A percentile compares a stretch with the other conserved stretches of the same genome.
Conservation (phyloP, 2,113 vertebrate genomes). For the Chelonoidis abingdonii region DNA sequence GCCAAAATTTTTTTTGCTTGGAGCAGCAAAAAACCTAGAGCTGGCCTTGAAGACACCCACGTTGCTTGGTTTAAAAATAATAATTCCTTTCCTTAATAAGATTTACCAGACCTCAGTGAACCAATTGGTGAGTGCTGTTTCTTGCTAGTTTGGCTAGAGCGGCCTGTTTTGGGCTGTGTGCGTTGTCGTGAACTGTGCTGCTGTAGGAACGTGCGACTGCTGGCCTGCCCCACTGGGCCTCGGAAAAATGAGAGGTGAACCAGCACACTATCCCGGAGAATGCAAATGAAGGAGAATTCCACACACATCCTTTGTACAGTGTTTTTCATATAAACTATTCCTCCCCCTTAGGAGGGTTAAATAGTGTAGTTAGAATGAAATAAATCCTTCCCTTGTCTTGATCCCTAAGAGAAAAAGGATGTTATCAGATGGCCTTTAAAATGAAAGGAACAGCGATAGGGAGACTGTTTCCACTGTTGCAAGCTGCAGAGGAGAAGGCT, state of each 20-base stretch:
- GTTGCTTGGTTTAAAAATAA: not conserved
- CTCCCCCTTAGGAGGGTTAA: not conserved
- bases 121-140: not conserved
- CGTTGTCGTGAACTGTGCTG: not conserved
- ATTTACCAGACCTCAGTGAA: not conserved
- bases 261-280: not conserved
- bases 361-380: not conserved
- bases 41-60: not conserved
- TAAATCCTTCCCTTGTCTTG: not conserved
- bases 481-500: not conserved
- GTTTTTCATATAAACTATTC: not conserved
- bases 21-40: too few relatives aligned
- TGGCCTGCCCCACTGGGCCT: not conserved
- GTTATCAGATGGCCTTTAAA: not conserved
- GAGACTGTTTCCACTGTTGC: fast-evolving
- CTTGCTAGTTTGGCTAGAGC: not conserved
- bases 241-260: not conserved
- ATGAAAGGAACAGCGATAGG: not conserved
- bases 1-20: too few relatives aligned
- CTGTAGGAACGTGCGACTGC: not conserved
- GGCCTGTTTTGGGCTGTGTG: not conserved
- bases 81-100: not conserved
- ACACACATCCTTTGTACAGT: fast-evolving
- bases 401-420: not conserved
- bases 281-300: not conserved